Evolutionary conservation across 2,888 invertebrate species (phyloP).

Genomic region (Cylindroiulus punctatus): DNA sequence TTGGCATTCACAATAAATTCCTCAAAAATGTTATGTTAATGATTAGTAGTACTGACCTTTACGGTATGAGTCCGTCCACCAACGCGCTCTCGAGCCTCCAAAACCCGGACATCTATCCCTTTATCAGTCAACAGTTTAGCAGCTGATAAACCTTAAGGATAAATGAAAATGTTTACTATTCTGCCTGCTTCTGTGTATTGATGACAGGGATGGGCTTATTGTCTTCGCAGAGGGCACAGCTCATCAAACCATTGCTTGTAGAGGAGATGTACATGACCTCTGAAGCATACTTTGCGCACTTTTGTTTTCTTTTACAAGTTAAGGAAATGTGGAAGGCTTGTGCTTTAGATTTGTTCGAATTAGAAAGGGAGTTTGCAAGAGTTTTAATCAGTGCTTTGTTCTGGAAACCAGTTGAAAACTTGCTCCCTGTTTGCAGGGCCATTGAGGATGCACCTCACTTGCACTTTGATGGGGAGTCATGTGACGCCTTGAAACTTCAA

Average conservation of each 20-base stretch:
- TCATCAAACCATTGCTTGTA: no score
- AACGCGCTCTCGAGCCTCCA: constrained; percentile 66
- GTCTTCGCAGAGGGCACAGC: no score
- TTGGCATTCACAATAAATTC: not conserved
- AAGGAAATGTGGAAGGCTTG: no score
- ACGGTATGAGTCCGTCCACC: constrained; percentile 67
- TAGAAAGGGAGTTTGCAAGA: no score
- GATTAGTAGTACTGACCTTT: constrained; percentile 49
- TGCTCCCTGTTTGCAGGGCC: not conserved
- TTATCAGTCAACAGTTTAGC: constrained; percentile 61
- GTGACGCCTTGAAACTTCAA: not conserved
- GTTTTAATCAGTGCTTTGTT: no score
- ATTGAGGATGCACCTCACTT: not conserved
- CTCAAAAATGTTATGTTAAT: not conserved
- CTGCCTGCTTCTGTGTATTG: no score
- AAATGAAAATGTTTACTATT: constrained; percentile 51
- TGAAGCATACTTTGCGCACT: no score
- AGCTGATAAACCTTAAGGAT: constrained; percentile 61
- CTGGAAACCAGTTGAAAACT: not conserved
- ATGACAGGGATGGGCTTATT: not conserved
- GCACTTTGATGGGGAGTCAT: not conserved
- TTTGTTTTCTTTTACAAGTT: no score
- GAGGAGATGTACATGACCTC: no score
- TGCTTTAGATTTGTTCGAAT: no score
- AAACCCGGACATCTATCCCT: constrained; percentile 62